Conservation (phyloP, 2,113 vertebrate genomes). For the Chaetodon auriga region DNA sequence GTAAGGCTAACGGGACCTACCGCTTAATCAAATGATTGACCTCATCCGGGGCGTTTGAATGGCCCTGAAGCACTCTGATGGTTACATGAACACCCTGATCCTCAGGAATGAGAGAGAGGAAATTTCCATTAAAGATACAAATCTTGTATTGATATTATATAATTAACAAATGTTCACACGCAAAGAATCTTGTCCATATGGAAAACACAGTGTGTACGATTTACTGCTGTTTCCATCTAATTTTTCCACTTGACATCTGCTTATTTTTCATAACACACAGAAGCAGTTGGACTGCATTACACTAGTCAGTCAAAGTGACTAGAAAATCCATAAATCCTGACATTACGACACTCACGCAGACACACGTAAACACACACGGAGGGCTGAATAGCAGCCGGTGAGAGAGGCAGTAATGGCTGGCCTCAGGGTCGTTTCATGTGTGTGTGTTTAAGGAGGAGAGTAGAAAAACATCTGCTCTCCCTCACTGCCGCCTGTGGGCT, state of each 20-base stretch:
- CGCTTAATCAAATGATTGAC: not conserved
- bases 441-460: constrained; percentile 16
- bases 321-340: constrained; percentile 41
- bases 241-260: not conserved
- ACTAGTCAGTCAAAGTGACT: constrained; percentile 6
- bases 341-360: not conserved
- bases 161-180: not conserved
- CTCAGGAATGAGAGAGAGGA: not conserved
- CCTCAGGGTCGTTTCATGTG: constrained; percentile 20
- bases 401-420: constrained; percentile 40
- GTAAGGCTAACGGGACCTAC: not conserved
- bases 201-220: not conserved
- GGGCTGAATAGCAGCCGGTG: constrained; percentile 13
- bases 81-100: not conserved
- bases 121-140: not conserved
- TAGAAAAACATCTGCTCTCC: constrained; percentile 56
- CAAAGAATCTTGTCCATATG: not conserved
- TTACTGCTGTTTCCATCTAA: not conserved
- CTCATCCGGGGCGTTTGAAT: not conserved
- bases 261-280: constrained; percentile 2
- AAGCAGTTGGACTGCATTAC: not conserved
- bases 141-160: too few relatives aligned
- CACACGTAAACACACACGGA: constrained; percentile 10
- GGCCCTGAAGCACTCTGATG: not conserved
- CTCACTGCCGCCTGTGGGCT: constrained; percentile 7